Evolutionary conservation across 2,888 invertebrate genomes (phyloP), one percentile per base, ranked within the genome.

Genomic region (Stenolophus ochropezus): DNA sequence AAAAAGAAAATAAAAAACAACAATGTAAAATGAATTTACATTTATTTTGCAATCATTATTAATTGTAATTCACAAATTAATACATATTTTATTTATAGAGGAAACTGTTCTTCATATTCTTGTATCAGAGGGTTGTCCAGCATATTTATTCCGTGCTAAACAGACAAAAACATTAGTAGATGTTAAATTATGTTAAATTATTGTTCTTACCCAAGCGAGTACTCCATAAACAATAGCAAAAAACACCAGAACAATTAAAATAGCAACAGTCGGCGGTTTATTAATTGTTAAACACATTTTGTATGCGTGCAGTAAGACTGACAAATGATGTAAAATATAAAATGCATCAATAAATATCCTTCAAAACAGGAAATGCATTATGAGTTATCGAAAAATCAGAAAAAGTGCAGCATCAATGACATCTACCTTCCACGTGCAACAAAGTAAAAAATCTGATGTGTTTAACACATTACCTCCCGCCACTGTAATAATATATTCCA

Each of bases 201-300:
- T 25, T 1, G 25, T 23, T 16, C 80, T 73, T 80, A 80, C 80
- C 80, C 80, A 80, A 47, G 73, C 20, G 56, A 80, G 11, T n/a
- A 80, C 79, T 20, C 79, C 69, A 65, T 79, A 79, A 11, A 69
- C 65, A 51, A 71, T 47, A 4, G 73, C 73, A n/a, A 47, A 80
- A 14, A 80, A 42, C 42, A 80, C 21, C 6, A 73, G 18, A 18
- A 73, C 42, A 20, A 73, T 73, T 14, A 73, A 16, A 11, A 80
- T 8, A 5, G 47, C n/a, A 6, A 71, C 58, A 21, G 58, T 14
- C 33, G 80, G 80, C n/a, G 80, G 80, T 80, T 80, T 80, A 56
- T 80, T 80, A 21, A 80, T 80, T 16, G 80, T 80, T 14, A 80
- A 58, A 47, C 80, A 80, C 80, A 80, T 80, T 42, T 27, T 80